Conservation (phyloP, 2,113 vertebrate genomes). For the Mesembrinibis cayennensis region DNA sequence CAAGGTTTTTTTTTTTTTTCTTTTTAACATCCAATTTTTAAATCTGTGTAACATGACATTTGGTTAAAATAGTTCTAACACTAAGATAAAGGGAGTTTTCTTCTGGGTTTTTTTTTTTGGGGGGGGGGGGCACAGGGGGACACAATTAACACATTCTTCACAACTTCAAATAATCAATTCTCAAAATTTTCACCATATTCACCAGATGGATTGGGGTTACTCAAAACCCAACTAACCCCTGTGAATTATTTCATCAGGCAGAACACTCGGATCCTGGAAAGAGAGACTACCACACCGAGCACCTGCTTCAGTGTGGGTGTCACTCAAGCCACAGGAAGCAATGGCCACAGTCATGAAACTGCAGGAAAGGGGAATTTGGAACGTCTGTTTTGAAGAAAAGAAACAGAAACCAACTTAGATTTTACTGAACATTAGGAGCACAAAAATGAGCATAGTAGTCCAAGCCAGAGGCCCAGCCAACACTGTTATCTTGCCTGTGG, state of each 20-base stretch:
- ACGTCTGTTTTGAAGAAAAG: not conserved
- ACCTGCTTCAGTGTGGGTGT: not conserved
- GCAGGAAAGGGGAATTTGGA: not conserved
- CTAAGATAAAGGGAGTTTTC: not conserved
- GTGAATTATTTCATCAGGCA: not conserved
- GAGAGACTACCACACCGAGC: not conserved
- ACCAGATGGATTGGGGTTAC: not conserved
- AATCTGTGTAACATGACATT: not conserved
- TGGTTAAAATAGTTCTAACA: not conserved
- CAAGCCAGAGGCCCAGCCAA: not conserved
- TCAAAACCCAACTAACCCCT: not conserved
- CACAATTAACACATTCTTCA: not conserved
- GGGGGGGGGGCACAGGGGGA: accelerated
- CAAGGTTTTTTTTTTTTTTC: not conserved
- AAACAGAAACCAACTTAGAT: not conserved
- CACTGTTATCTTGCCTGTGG: not conserved
- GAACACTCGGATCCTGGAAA: not conserved
- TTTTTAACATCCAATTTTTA: not conserved
- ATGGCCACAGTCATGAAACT: not conserved
- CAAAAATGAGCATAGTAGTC: not conserved
- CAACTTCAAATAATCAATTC: not conserved
- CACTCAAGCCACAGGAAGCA: not conserved
- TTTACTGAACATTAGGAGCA: not conserved
- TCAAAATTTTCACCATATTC: not conserved
- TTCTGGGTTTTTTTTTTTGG: no score